These are phyloP conservation scores for Rhinichthys osculus DNA, from an alignment of 2,797 vertebrate genomes.

Conservation along the genomic window DNA sequence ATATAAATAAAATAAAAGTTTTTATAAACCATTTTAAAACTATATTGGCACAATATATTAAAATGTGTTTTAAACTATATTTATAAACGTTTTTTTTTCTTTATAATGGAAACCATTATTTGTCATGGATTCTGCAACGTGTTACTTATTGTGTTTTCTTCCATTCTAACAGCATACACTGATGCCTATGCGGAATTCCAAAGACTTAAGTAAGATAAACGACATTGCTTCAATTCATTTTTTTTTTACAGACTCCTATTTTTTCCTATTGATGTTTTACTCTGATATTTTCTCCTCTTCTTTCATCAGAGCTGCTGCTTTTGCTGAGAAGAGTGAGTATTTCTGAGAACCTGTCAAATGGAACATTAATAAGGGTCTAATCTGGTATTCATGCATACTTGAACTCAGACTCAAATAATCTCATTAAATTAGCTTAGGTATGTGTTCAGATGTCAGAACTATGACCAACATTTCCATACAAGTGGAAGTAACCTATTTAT, in stretches of 20 bases:
- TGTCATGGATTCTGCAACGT: background rate
- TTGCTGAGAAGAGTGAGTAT: constrained; percentile 98
- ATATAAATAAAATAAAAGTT: background rate
- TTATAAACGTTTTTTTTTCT: background rate
- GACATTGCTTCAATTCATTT: background rate
- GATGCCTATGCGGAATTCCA: constrained; percentile 93
- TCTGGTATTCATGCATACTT: background rate
- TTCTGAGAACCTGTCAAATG: background rate
- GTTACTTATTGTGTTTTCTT: constrained; percentile 16
- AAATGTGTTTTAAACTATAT: background rate
- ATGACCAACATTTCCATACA: background rate
- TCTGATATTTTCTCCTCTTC: constrained; percentile 29
- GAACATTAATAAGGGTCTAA: constrained; percentile 19
- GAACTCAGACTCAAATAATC: constrained; percentile 23
- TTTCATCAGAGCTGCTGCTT: constrained; percentile 88
- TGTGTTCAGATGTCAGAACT: background rate
- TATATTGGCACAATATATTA: background rate
- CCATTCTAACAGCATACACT: constrained; percentile 85
- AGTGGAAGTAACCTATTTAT: constrained; percentile 15
- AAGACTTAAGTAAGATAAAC: constrained; percentile 89
- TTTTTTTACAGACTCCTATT: background rate
- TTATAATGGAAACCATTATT: background rate
- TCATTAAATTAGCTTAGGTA: background rate
- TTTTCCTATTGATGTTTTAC: background rate
- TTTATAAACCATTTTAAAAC: background rate